Evolutionary conservation across 2,113 vertebrate genomes (phyloP).

Genomic region (Anarhynchus alexandrinus): DNA sequence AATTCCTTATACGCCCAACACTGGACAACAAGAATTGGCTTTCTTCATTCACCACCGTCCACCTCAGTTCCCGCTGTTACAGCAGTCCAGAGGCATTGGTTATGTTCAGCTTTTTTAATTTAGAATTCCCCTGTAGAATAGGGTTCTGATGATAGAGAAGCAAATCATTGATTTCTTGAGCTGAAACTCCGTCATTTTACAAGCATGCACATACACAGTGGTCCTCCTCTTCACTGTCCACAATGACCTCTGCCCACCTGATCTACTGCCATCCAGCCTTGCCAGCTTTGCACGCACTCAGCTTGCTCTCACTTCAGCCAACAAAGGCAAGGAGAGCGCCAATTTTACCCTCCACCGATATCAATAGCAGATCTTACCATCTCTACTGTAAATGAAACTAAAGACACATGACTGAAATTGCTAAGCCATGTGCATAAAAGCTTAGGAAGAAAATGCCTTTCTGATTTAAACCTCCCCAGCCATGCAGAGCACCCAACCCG

Average conservation of each 20-base stretch:
- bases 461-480: not conserved
- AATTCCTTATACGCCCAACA: not conserved
- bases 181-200: not conserved
- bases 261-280: not conserved
- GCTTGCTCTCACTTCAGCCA: not conserved
- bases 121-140: not conserved
- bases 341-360: not conserved
- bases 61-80: not conserved
- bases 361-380: not conserved
- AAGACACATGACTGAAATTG: not conserved
- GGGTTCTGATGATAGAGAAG: not conserved
- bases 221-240: not conserved
- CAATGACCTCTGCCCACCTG: not conserved
- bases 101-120: not conserved
- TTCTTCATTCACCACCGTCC: not conserved
- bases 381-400: not conserved
- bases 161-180: not conserved
- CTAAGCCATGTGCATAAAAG: not conserved
- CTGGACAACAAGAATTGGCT: not conserved
- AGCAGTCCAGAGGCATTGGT: not conserved
- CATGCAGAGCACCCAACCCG: not conserved
- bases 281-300: not conserved
- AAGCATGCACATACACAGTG: not conserved
- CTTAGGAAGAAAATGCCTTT: not conserved
- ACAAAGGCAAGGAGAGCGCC: not conserved